Conservation (phyloP, 2,888 invertebrate species). For the Pardosa pseudoannulata region DNA sequence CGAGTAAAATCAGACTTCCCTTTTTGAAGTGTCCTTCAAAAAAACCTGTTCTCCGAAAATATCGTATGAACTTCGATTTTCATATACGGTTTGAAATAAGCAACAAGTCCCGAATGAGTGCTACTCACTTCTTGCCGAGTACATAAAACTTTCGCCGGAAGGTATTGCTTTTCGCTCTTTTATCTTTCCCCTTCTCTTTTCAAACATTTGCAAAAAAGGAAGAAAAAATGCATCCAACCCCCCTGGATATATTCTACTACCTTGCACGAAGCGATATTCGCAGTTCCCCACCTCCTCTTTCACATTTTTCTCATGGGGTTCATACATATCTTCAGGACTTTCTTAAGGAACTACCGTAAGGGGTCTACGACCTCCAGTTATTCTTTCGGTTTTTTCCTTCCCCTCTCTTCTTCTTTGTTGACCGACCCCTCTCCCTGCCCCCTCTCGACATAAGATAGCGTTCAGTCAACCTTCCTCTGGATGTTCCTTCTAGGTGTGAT, state of each 20-base stretch:
- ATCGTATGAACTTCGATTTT: neutral
- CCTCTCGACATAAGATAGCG: neutral
- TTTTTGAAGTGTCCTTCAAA: too few species aligned
- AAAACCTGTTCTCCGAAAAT: too few species aligned
- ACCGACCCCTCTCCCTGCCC: neutral
- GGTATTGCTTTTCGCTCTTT: neutral
- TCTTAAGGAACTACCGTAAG: neutral
- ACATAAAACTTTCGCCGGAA: neutral
- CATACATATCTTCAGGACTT: neutral
- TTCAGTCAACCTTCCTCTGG: neutral
- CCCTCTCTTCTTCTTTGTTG: neutral
- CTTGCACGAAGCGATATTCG: neutral
- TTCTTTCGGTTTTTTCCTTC: neutral
- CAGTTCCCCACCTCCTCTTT: neutral
- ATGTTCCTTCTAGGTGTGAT: neutral
- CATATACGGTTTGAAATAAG: neutral
- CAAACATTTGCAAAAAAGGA: neutral
- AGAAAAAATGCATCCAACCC: neutral
- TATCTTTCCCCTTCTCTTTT: neutral
- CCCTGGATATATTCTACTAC: constrained; percentile 10
- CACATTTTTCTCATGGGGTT: constrained; percentile 3
- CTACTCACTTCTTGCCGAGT: neutral
- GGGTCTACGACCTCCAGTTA: neutral
- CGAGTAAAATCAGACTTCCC: too few species aligned
- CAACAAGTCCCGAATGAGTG: neutral